Base-by-base conservation (phyloP, 2,113 vertebrate species). In the Colistium nudipinnis region DNA sequence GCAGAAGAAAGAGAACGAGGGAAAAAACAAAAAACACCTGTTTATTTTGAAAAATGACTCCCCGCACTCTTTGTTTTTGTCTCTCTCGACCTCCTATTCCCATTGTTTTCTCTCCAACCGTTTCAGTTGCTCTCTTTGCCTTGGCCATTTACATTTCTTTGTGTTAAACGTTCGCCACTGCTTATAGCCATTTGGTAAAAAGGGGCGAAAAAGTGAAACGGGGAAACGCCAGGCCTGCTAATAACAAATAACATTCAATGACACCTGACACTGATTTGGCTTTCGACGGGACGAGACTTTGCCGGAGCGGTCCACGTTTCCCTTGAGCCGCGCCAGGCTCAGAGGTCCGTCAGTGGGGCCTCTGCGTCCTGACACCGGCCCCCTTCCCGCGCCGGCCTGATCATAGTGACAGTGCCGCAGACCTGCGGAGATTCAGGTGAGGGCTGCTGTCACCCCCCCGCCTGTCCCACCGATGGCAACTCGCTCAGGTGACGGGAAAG, bases 401-500 rank as follows among this genome's bases (percentile, higher is more conserved):
- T 89, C 85, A 89, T 86, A 86, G 78, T 79, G 75, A 84, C 87
- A 84, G 76, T n/a, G 47, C 74, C 36, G 64, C 74, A 64, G 74
- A 76, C 70, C 71, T 20, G 57, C 56, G 16, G 66, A 86, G 80
- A 86, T 70, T 38, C 68, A 80, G 78, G 82, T 80, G 76, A 87
- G 81, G 67, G 62, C 48, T 75, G 81, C 88, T 90, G 89, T 89
- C 88, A 85, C 81, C 86, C 41, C 81, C 86, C 41, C 41, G 57
- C 74, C 81, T 86, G 84, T 89, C 86, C 77, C 55, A 66, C 74
- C 81, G 81, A 87, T 31, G 82, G 83, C 77, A 73, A 76, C 80
- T 78, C 56, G 78, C 82, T 74, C 62, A 30, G 65, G 66, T 62
- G 30, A 4, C 30, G 55, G 59, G 61, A 57, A 70, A 69, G 78